Percentiles rank a stretch among this genome's conserved stretches.
These are phyloP conservation scores for Hyles lineata DNA, from an alignment of 2,888 invertebrate genomes.

Conservation along the genomic window DNA sequence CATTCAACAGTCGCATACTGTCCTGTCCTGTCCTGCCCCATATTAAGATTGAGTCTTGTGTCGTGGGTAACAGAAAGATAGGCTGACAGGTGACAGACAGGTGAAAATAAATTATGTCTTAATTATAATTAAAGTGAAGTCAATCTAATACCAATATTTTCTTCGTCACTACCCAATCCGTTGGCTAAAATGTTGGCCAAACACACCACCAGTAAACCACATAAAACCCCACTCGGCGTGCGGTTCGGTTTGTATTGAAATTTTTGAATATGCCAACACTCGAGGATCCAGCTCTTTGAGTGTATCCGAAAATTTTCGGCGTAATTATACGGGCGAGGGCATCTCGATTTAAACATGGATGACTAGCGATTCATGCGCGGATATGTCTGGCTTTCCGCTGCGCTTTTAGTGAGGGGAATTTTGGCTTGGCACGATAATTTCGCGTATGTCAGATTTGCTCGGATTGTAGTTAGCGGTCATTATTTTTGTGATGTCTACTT, in stretches of 20 bases:
- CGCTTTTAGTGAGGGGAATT: constrained; percentile 6
- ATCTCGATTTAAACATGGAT: constrained; percentile 60
- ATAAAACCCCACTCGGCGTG: constrained; percentile 57
- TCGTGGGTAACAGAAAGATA: too few species aligned
- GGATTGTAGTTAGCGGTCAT: background rate
- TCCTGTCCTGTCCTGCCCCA: too few species aligned
- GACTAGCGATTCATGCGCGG: constrained; percentile 43
- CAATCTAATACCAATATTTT: background rate
- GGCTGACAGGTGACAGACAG: too few species aligned
- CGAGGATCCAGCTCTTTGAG: constrained; percentile 65
- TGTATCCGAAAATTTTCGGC: constrained; percentile 77
- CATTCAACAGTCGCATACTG: too few species aligned
- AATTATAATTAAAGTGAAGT: too few species aligned
- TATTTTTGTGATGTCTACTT: background rate
- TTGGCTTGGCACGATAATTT: background rate
- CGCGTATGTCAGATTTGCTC: background rate
- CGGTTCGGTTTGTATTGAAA: constrained; percentile 75
- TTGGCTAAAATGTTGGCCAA: constrained; percentile 6
- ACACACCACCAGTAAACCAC: constrained; percentile 33
- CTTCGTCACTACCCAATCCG: background rate
- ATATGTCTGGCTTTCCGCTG: constrained; percentile 31
- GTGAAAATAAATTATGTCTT: too few species aligned
- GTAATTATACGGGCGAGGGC: constrained; percentile 70
- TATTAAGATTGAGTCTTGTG: too few species aligned
- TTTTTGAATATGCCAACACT: constrained; percentile 81